Base-by-base conservation (phyloP, 2,888 invertebrate genomes). In the Drosophila peninsularis region DNA sequence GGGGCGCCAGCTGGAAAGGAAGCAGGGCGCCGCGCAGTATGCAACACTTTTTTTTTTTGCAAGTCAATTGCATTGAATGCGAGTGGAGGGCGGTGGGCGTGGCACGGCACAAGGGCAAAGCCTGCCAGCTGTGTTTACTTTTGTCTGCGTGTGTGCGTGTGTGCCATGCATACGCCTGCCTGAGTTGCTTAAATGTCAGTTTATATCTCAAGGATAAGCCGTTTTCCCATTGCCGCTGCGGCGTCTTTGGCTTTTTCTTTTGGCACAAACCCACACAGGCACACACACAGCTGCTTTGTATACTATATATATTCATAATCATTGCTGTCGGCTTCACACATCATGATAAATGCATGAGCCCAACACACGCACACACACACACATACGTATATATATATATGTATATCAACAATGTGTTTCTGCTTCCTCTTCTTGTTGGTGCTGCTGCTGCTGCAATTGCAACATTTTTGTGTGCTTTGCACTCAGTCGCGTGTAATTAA, bases 121-220 rank as follows among this genome's bases (percentile, higher is more conserved):
- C 70, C 75, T 64, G 55, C 37, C 72, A 75, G 76, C 76, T 76
- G 65, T 76, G 77, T 76, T 76, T 76, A 68, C 76, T 62, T 85
- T 85, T 62, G 66, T 62, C 54, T 64, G 52, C 63, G 58, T 64
- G 44, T 54, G 37, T 61, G 52, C 60, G 69, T 65, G 62, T 70
- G 70, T 58, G 72, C 73, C 71, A 76, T 81, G 80, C 82, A 81
- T 82, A 87, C 81, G 81, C 79, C 74, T 81, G 83, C 77, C 81
- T 81, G 83, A 83, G 83, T 83, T 83, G 83, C 81, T 82, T 89
- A 82, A 88, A 88, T 86, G 86, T 86, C 88, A 88, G 88, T 88
- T 89, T 88, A 88, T 84, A 85, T 89, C 89, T 89, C 88, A 88
- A 88, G 88, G 88, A 89, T 89, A 88, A 88, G 86, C 82, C 75